Base-by-base conservation (phyloP, 23 tunicate genomes). In the Trididemnum miniatum region DNA sequence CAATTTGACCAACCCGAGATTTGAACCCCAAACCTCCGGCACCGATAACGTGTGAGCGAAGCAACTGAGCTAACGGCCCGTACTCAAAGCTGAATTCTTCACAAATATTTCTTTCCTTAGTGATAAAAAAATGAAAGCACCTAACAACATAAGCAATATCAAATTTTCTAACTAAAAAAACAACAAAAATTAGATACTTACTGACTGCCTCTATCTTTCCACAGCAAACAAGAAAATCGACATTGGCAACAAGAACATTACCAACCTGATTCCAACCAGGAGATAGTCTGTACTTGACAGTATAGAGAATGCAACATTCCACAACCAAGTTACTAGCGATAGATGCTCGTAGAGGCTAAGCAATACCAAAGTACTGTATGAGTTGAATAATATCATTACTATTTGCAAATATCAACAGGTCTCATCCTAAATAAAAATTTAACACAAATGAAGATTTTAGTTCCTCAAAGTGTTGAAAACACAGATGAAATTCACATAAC, bases 191-290 rank as follows among this genome's bases (percentile, higher is more conserved):
- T 44, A 3, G 7, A 2, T 35, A 71, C 87, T 90, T 59, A 91
- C 97, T 77, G 25, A 91, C 82, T 12, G 97, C 91, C 25, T 82
- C 84, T 65, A 83, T 39, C 59, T 82, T 91, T 22, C 84, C 91
- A 32, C 75, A 34, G 66, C 91, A 77, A 7, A 31, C n/a, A n/a
- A 86, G 35, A 77, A 91, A 85, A 54, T 91, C 82, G 30, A 75
- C 57, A 36, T 84, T 72, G 7, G 65, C 69, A 38, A 91, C 79
- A 1, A 86, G 30, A 52, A 86, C 25, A 72, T 71, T 44, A 22
- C 85, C 84, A 31, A 82, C 87, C 38, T 49, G 75, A 59, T 59
- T 65, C 91, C 97, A 91, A 30, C 20, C 32, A 1, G 91, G 36
- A 65, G 76, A 51, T 1, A 91, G 33, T 71, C 65, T 66, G 63